phyloP scores from a whole-genome alignment of 2,888 invertebrate species.

The Iselma pallidipennis region DNA sequence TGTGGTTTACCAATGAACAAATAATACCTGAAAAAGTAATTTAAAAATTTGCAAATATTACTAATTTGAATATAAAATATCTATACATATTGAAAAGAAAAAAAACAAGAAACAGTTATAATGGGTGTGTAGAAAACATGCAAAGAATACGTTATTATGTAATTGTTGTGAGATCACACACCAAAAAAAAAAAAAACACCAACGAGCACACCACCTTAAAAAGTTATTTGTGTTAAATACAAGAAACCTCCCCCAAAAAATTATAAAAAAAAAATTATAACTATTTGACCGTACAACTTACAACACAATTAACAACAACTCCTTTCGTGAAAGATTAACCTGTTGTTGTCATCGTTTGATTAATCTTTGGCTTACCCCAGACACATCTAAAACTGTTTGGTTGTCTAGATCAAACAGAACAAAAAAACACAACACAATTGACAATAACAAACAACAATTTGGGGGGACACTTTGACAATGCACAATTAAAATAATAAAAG shows the following conservation, averaged over 20 bases:
- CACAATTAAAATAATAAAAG: not conserved
- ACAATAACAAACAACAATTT: not conserved
- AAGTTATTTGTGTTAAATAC: not conserved
- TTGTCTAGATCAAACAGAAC: conserved; percentile 13
- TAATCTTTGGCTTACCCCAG: conserved; percentile 26
- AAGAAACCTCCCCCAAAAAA: not conserved
- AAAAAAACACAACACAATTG: conserved; percentile 1
- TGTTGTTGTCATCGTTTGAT: conserved; percentile 24
- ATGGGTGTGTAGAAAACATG: not conserved
- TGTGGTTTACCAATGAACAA: conserved; percentile 46
- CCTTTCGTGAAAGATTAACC: conserved; percentile 7
- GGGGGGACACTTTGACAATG: not conserved
- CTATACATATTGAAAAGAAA: too few relatives aligned
- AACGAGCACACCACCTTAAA: not conserved
- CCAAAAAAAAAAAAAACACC: not conserved
- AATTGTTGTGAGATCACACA: too few relatives aligned
- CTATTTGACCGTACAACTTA: not conserved
- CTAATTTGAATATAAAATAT: not conserved
- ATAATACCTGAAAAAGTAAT: conserved; percentile 46
- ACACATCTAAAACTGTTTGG: conserved; percentile 24
- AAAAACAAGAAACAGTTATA: too few relatives aligned
- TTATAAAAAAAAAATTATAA: too few relatives aligned
- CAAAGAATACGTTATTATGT: not conserved
- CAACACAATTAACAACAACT: not conserved
- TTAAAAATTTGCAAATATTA: not conserved